Conservation (phyloP, 2,888 invertebrate genomes). For the Oscheius sp. region DNA sequence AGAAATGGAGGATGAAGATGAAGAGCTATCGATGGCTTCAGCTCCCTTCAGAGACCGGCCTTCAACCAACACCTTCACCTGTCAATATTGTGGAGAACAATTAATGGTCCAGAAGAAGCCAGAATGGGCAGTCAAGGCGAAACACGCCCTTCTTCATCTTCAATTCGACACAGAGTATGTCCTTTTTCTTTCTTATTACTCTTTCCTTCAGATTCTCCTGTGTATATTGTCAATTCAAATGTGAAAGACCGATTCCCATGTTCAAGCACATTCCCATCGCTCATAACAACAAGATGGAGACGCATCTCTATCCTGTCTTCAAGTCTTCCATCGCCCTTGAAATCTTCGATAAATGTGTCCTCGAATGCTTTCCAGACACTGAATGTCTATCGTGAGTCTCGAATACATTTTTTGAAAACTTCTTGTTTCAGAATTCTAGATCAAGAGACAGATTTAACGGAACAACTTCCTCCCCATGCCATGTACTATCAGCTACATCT, state of each 20-base stretch:
- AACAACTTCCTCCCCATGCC: background rate
- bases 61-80: background rate
- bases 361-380: background rate
- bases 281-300: constrained; percentile 11
- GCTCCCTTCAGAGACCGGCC: too few species aligned
- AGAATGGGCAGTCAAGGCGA: constrained; percentile 15
- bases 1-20: background rate
- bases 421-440: background rate
- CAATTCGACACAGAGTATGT: background rate
- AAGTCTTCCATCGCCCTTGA: background rate
- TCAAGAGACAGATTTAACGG: background rate
- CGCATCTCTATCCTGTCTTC: constrained; percentile 3
- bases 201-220: constrained; percentile 2
- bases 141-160: background rate
- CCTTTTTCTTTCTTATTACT: background rate
- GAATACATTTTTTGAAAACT: too few species aligned
- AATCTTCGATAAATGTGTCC: background rate
- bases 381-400: constrained; percentile 1
- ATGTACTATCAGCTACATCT: background rate
- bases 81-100: constrained; percentile 10
- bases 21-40: background rate
- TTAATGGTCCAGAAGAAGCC: background rate
- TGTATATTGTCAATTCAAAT: background rate
- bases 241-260: background rate
- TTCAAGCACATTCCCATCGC: constrained; percentile 7